Percentiles rank a stretch among this genome's conserved stretches.
Conservation (phyloP, 2,888 invertebrate genomes). For the Agriopis leucophaearia region DNA sequence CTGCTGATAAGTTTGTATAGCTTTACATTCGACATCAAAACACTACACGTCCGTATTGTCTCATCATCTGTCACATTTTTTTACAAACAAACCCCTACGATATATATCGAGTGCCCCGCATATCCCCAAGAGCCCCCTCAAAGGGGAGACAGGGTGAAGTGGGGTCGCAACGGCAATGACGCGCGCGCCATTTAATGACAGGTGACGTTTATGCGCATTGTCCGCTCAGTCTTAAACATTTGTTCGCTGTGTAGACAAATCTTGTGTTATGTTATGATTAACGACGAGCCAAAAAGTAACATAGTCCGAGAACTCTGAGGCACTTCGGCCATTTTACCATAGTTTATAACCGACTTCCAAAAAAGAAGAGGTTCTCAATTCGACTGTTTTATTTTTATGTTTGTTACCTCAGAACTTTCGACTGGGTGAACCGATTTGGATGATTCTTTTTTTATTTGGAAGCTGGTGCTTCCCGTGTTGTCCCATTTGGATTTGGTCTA, state of each 20-base stretch:
- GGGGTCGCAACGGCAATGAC: conserved; percentile 72
- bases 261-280: conserved; percentile 1
- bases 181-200: conserved; percentile 80
- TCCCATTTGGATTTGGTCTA: no score
- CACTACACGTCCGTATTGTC: conserved; percentile 33
- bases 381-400: no score
- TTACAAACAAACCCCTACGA: conserved; percentile 50
- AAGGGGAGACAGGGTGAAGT: conserved; percentile 49
- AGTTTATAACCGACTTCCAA: no score
- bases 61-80: conserved; percentile 36
- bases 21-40: conserved; percentile 27
- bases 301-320: no score
- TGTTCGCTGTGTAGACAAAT: conserved; percentile 9
- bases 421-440: no score
- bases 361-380: no score
- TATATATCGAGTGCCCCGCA: conserved; percentile 62
- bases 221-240: conserved; percentile 24
- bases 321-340: no score
- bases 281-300: background rate
- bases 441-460: no score
- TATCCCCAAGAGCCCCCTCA: conserved; percentile 22
- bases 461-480: no score
- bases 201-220: conserved; percentile 69
- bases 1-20: no score
- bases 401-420: no score